Evolutionary conservation across 2,113 vertebrate genomes (phyloP).

Genomic region (Alethe diademata): DNA sequence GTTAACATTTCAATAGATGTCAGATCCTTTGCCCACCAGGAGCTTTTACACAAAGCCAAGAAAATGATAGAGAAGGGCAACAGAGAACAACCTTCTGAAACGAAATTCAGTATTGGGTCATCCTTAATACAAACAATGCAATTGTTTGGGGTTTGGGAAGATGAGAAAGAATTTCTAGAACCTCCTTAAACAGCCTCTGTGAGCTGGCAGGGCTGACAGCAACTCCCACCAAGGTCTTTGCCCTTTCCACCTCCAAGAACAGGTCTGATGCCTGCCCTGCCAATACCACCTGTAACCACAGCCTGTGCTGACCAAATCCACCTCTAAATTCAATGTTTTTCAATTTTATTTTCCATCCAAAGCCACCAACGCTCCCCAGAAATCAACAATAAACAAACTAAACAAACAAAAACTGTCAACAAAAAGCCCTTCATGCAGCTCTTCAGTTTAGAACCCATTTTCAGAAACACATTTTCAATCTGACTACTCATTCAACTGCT

Average conservation of each 20-base stretch:
- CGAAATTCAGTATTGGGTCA: neutral
- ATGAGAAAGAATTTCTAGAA: neutral
- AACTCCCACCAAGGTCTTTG: neutral
- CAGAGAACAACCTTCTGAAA: neutral
- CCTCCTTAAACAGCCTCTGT: neutral
- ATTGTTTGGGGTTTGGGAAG: neutral
- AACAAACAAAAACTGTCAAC: neutral
- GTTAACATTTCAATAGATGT: neutral
- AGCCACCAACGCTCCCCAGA: neutral
- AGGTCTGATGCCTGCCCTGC: neutral
- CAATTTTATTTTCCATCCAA: neutral
- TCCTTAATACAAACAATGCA: neutral
- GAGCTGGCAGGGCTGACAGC: neutral
- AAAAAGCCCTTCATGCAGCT: neutral
- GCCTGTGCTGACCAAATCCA: neutral
- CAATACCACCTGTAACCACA: neutral
- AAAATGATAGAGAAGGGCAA: neutral
- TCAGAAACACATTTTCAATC: neutral
- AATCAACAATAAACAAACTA: neutral
- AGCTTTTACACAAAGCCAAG: neutral
- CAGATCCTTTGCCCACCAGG: neutral
- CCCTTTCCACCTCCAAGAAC: neutral
- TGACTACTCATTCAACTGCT: neutral
- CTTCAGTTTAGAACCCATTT: neutral
- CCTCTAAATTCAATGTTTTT: neutral